Evolutionary conservation across 2,797 vertebrate species (phyloP).

Genomic region (Protonibea diacanthus): DNA sequence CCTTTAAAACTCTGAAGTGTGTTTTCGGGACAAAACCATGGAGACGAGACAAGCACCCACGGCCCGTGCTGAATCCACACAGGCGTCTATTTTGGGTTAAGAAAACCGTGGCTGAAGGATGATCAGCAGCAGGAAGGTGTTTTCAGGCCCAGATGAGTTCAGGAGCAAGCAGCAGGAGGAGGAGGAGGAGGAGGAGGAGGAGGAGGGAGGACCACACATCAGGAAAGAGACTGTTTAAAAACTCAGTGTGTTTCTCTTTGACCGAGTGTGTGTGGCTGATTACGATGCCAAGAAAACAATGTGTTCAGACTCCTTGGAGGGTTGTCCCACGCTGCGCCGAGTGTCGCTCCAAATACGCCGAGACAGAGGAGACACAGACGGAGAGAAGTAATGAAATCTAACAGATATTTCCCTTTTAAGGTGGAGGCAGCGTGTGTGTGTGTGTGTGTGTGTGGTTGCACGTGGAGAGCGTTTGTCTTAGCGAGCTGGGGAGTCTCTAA

Average conservation of each 20-base stretch:
- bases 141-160: conserved; percentile 53
- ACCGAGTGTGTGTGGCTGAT: conserved; percentile 46
- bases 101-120: conserved; percentile 38
- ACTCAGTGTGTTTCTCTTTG: conserved; percentile 56
- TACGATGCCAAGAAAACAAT: conserved; percentile 76
- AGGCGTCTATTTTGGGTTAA: conserved; percentile 40
- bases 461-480: conserved; percentile 66
- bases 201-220: conserved; percentile 74
- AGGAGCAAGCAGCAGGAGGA: conserved; percentile 35
- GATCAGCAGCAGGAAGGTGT: conserved; percentile 30
- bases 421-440: conserved; percentile 50
- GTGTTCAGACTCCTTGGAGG: conserved; percentile 70
- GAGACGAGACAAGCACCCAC: conserved; percentile 11
- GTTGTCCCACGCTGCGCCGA: conserved; percentile 51
- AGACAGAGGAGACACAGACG: conserved; percentile 37
- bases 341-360: conserved; percentile 54
- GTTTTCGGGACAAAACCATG: conserved; percentile 44
- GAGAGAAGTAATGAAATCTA: conserved; percentile 59
- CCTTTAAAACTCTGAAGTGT: not conserved
- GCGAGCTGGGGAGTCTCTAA: conserved; percentile 70
- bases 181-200: not conserved
- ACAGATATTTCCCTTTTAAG: conserved; percentile 77
- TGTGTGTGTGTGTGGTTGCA: conserved; percentile 34
- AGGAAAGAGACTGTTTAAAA: conserved; percentile 69
- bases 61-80: conserved; percentile 1